Percentiles rank a stretch among this genome's conserved stretches.
These are phyloP conservation scores for Littorina saxatilis DNA, from an alignment of 1,140 invertebrate genomes.

Conservation along the genomic window DNA sequence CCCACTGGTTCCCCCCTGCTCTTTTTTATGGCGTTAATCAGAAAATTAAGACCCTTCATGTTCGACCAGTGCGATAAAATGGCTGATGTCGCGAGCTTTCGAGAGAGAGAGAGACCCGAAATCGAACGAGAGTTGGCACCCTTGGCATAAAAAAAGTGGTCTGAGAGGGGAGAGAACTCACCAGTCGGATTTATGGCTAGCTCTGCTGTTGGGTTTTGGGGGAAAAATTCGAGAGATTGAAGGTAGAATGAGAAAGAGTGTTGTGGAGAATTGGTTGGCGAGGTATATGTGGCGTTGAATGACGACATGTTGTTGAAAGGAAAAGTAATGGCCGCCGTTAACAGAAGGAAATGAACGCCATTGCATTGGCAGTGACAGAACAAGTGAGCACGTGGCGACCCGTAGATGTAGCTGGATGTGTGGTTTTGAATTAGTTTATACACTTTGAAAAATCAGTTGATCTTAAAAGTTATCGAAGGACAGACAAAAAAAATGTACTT, in stretches of 20 bases:
- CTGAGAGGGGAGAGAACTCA: neutral
- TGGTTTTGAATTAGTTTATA: neutral
- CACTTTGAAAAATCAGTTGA: neutral
- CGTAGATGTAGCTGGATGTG: neutral
- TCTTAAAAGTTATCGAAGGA: neutral
- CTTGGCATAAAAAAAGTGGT: neutral
- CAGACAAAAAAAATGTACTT: neutral
- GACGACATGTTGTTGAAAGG: neutral
- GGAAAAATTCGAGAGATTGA: neutral
- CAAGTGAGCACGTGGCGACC: neutral
- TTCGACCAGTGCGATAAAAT: conserved; percentile 20
- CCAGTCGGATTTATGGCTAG: neutral
- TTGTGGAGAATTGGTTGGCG: neutral
- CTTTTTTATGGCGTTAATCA: conserved; percentile 18
- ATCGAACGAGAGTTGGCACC: conserved; percentile 17
- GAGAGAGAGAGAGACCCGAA: conserved; percentile 6
- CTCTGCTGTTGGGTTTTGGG: neutral
- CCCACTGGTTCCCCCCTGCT: neutral
- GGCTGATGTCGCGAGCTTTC: neutral
- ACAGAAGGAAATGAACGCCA: neutral
- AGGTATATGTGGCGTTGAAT: neutral
- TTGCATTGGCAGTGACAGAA: no score
- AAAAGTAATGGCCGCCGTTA: neutral
- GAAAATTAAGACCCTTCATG: conserved; percentile 24
- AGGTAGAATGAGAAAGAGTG: neutral